These are phyloP conservation scores for Montifringilla adamsi DNA, from an alignment of 2,113 vertebrate genomes.

Conservation along the genomic window DNA sequence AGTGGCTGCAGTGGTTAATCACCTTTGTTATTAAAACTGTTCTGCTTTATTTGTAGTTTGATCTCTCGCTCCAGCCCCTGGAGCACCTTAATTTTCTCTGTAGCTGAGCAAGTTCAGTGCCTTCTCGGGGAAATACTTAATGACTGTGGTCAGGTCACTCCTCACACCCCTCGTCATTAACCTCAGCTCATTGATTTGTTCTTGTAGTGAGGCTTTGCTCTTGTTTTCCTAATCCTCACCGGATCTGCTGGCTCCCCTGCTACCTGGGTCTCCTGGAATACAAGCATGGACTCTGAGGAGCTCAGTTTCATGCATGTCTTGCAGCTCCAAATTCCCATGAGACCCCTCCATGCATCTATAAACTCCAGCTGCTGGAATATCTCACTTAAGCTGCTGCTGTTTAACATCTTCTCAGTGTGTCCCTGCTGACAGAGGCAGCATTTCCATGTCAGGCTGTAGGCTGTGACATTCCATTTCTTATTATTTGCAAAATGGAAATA, in stretches of 20 bases:
- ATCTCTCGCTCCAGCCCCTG: background rate
- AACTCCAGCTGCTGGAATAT: background rate
- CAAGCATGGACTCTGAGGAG: background rate
- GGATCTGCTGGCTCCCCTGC: background rate
- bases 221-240: background rate
- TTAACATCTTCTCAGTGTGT: rapidly evolving
- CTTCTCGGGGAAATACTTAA: background rate
- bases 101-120: background rate
- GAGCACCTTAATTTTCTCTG: background rate
- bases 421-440: background rate
- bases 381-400: background rate
- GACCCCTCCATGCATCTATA: background rate
- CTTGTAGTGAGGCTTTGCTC: background rate
- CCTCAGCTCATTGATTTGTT: background rate
- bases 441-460: background rate
- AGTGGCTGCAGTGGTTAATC: background rate
- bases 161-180: background rate
- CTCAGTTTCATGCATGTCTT: rapidly evolving
- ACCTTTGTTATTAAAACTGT: background rate
- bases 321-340: background rate
- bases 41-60: background rate
- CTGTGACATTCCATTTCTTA: background rate
- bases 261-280: background rate
- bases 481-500: background rate
- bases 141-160: background rate